Evolutionary conservation across 2,888 invertebrate species (phyloP).

Genomic region (Amiota mariae): DNA sequence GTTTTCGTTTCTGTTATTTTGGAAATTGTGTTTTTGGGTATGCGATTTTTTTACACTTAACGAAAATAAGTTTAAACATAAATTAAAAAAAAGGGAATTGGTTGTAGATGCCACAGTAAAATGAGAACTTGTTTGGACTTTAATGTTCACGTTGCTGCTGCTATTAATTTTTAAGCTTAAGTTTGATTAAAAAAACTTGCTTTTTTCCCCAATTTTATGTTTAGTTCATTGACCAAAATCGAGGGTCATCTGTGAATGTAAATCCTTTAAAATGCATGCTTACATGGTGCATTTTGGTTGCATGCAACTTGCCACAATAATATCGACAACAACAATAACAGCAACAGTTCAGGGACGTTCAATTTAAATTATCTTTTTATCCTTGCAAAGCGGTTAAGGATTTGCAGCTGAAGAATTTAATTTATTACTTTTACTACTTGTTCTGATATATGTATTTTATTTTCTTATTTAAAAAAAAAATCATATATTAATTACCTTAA

Average conservation of each 20-base stretch:
- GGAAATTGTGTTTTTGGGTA: neutral
- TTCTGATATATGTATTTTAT: no score
- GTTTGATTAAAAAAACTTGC: no score
- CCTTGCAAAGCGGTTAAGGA: neutral
- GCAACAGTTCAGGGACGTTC: constrained; percentile 15
- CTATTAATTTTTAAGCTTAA: no score
- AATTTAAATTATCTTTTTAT: neutral
- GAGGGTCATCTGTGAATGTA: constrained; percentile 49
- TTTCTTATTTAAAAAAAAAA: constrained; percentile 24
- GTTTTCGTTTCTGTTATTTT: constrained; percentile 1
- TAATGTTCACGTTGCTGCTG: neutral
- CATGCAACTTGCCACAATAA: constrained; percentile 15
- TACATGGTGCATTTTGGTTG: constrained; percentile 53
- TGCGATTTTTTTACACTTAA: constrained; percentile 4
- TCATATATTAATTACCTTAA: no score
- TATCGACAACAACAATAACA: neutral
- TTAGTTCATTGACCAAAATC: constrained; percentile 61
- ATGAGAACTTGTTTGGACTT: neutral
- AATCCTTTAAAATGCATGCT: constrained; percentile 46
- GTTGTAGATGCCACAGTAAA: no score
- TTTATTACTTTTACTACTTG: constrained; percentile 32
- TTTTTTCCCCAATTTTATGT: neutral
- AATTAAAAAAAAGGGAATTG: neutral
- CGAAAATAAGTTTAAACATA: neutral
- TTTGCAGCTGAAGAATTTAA: neutral